Base-by-base conservation (phyloP, 2,113 vertebrate species). In the Sprattus sprattus region DNA sequence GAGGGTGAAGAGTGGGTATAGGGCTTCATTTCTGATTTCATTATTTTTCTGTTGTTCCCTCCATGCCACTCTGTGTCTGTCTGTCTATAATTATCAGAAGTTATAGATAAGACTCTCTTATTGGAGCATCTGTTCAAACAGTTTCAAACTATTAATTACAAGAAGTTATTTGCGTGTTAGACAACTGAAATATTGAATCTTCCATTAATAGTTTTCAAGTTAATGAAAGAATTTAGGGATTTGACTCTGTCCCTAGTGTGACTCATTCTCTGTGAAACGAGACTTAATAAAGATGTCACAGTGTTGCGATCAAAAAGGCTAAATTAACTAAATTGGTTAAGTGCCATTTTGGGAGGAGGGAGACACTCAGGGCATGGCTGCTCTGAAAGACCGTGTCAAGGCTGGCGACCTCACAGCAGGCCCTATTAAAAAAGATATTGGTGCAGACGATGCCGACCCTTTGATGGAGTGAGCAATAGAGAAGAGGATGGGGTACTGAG, bases 201-300 rank as follows among this genome's bases (percentile, higher is more conserved):
- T 25, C 64, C 25, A 32, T 71, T 8, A 67, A 67, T 8, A 71
- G 64, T 71, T 71, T 71, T 71, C 1, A 71, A 71, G 64, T 3
- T 32, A 71, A 32, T 71, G 32, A 71, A 67, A 71, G 64, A 28
- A 28, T 71, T 71, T 71, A 71, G 64, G 64, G 64, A 71, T 71
- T 28, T 71, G 7, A 11, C 64, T 71, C 25, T 8, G 15, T 67
- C 25, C 60, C 60, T 67, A 25, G n/a, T 15, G 22, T 71, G 64
- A 32, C 64, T 71, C n/a, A 25, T 32, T 71, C 64, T 71, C 64
- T 10, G 15, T 71, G n/a, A 71, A 28, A 71, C 10, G 25, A 28
- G 15, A 25, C n/a, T 28, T 71, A 71, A 28, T 28, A 7, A 71
- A 28, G n/a, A 71, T 71, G n/a, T 32, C 25, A 0, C 64, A 71